A percentile compares a stretch with the other conserved stretches of the same genome.
These are phyloP conservation scores for Heliconius hermathena DNA, from an alignment of 1,140 invertebrate genomes.

Conservation along the genomic window DNA sequence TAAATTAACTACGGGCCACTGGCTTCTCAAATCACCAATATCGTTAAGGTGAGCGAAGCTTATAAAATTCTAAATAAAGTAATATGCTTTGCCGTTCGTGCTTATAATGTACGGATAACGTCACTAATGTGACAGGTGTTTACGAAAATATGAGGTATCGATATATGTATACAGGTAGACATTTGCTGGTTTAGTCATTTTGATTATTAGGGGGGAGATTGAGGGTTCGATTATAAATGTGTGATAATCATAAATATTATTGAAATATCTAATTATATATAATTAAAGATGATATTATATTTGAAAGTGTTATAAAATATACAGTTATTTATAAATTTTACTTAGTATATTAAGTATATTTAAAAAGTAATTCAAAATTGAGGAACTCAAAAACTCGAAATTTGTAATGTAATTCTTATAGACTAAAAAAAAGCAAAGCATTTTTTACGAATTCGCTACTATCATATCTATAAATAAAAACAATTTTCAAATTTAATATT, in stretches of 20 bases:
- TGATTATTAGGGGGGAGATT: not conserved
- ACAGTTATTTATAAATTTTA: no score
- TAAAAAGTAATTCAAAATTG: no score
- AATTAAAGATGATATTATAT: no score
- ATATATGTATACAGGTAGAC: not conserved
- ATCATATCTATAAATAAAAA: no score
- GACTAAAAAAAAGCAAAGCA: no score
- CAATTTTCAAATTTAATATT: no score
- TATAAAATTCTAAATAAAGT: conserved; percentile 48
- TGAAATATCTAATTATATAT: no score
- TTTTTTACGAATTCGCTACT: no score
- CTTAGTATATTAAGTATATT: no score
- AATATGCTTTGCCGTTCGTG: conserved; percentile 37
- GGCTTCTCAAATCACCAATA: conserved; percentile 50
- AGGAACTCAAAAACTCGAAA: no score
- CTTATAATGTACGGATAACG: conserved; percentile 35
- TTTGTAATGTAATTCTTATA: not conserved
- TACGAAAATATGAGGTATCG: not conserved
- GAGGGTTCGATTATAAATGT: not conserved
- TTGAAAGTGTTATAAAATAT: no score
- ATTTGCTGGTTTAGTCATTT: not conserved
- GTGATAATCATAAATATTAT: no score
- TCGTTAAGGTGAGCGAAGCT: conserved; percentile 46
- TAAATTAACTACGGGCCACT: conserved; percentile 46
- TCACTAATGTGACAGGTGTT: conserved; percentile 21